Evolutionary conservation across 2,888 invertebrate species (phyloP).

Genomic region (Polyommatus icarus): DNA sequence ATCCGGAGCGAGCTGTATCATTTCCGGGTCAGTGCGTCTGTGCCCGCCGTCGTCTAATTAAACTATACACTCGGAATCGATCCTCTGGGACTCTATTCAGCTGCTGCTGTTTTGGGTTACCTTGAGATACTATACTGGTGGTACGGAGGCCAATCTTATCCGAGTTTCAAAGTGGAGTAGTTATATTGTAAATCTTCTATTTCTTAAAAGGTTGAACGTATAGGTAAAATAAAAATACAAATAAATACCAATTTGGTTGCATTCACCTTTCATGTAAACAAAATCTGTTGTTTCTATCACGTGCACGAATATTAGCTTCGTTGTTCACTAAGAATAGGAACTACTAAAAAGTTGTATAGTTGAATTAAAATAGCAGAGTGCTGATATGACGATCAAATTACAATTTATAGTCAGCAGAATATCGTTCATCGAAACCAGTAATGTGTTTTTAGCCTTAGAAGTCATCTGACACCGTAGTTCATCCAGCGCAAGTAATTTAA

Average conservation of each 20-base stretch:
- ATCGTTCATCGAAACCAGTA: not conserved
- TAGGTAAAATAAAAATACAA: too few relatives aligned
- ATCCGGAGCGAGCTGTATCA: constrained; percentile 38
- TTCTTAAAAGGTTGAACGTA: too few relatives aligned
- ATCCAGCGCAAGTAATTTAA: constrained; percentile 19
- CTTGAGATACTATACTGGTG: not conserved
- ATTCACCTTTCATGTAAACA: too few relatives aligned
- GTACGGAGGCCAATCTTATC: not conserved
- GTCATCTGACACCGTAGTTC: not conserved
- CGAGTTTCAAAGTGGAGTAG: not conserved
- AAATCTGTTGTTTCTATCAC: too few relatives aligned
- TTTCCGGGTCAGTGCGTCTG: constrained; percentile 40
- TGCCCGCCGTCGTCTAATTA: constrained; percentile 26
- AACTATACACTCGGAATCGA: constrained; percentile 38
- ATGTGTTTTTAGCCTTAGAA: not conserved
- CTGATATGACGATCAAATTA: too few relatives aligned
- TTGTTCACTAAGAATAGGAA: too few relatives aligned
- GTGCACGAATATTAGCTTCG: too few relatives aligned
- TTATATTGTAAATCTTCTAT: too few relatives aligned
- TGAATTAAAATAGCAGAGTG: too few relatives aligned
- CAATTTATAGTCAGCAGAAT: too few relatives aligned
- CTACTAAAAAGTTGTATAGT: too few relatives aligned
- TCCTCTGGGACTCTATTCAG: not conserved
- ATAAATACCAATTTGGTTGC: too few relatives aligned
- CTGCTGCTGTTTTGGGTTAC: not conserved